Percentiles rank a stretch among this genome's conserved stretches.
Evolutionary conservation across 37 sponge, comb jelly and placozoan species (phyloP).

Genomic region (Hormiphora californensis): DNA sequence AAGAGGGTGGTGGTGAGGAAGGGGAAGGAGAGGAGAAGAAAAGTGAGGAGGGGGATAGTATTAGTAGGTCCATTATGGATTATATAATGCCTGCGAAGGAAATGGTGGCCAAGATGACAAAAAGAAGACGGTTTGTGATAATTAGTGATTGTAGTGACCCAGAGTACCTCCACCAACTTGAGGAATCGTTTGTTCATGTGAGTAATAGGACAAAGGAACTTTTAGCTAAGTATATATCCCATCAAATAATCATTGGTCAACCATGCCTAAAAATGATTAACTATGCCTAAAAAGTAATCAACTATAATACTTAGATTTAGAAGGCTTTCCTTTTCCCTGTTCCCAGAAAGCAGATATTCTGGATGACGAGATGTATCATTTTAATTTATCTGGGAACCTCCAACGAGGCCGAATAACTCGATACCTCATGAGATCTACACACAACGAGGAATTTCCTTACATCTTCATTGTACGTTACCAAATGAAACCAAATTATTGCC

Average conservation of each 20-base stretch:
- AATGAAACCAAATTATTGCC: too few relatives aligned
- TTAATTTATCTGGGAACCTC: neutral
- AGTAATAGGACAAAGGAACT: too few relatives aligned
- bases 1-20: neutral
- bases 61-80: constrained; percentile 3
- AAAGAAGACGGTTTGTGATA: neutral
- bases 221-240: neutral
- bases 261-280: neutral
- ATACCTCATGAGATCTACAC: neutral
- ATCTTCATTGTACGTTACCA: neutral
- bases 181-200: neutral
- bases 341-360: neutral
- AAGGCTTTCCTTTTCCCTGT: neutral
- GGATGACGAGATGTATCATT: neutral
- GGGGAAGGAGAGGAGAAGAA: neutral
- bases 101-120: neutral
- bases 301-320: neutral
- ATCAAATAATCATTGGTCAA: neutral
- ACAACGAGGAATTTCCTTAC: neutral
- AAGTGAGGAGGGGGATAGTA: neutral
- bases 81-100: constrained; percentile 1
- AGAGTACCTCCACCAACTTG: neutral
- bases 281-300: neutral
- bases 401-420: constrained; percentile 8
- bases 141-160: neutral